Evolutionary conservation across 1,140 invertebrate genomes (phyloP), one percentile per base, ranked within the genome.

Genomic region (Temnothorax longispinosus): DNA sequence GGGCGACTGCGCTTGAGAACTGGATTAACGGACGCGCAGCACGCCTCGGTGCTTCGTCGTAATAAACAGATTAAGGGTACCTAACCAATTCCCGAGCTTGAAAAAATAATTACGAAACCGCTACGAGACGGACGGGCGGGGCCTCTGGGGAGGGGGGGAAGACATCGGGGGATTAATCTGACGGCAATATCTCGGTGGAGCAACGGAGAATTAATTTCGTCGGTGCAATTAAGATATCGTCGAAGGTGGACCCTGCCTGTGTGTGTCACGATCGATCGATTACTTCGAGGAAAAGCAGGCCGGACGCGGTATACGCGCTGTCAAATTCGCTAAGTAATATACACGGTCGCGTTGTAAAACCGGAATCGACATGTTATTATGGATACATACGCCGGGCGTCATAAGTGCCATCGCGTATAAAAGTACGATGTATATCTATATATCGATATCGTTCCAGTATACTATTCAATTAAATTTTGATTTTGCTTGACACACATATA

Each of bases 11-110:
- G 67, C 80, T 15, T 11, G 78, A 74, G 44, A 84, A 75, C 80
- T 84, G 80, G 80, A 84, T 84, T 84, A 84, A 84, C 69, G 67
- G 52, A 71, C 80, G 80, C 41, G 54, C 80, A 50, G 80, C 54
- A 60, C 54, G 54, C 27, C 69, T 84, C 32, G 64, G 38, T 8
- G 52, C 67, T 35, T 41, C 62, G 62, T 69, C 80, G 80, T 74
- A 84, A 84, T 84, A 84, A 84, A 56, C 80, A 84, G 80, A 84
- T 84, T 84, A 84, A 84, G 80, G 44, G 69, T 60, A 74, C 80
- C 80, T 84, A 84, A 84, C 80, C 80, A 35, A 84, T 74, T 74
- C 27, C 41, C 80, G 54, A 21, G 80, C 18, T 74, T 84, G 80
- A 74, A 74, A 84, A 84, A 84, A 84, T 84, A 84, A 84, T 84